Conservation (phyloP, 2,888 invertebrate genomes). For the Troides aeacus region DNA sequence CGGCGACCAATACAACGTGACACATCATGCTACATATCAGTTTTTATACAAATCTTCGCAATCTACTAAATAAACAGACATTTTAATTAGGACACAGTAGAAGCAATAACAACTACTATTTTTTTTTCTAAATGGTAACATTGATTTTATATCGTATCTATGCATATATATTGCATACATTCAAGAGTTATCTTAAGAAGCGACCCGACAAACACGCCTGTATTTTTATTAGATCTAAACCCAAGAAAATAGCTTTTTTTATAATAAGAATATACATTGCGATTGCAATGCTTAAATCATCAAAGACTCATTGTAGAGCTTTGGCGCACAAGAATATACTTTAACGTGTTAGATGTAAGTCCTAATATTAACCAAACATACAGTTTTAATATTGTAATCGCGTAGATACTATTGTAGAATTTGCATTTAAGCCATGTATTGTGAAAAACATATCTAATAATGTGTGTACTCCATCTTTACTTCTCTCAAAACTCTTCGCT, state of each 20-base stretch:
- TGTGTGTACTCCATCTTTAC: slow-evolving; percentile 67
- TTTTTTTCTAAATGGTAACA: not conserved
- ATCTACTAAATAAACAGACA: slow-evolving; percentile 32
- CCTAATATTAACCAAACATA: slow-evolving; percentile 67
- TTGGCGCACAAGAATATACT: slow-evolving; percentile 66
- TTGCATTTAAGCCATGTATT: slow-evolving; percentile 77
- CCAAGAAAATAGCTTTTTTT: slow-evolving; percentile 17
- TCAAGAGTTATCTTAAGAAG: not conserved
- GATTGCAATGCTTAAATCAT: slow-evolving; percentile 61
- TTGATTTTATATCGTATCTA: not conserved
- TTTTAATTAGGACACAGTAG: slow-evolving; percentile 23
- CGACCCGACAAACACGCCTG: not conserved
- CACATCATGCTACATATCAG: slow-evolving; percentile 79
- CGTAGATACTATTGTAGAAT: slow-evolving; percentile 71
- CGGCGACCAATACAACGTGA: slow-evolving; percentile 71
- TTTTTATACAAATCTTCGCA: slow-evolving; percentile 54
- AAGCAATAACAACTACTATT: not conserved
- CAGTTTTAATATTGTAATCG: slow-evolving; percentile 72
- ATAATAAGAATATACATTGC: slow-evolving; percentile 37
- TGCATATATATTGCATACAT: not conserved
- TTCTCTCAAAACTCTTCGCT: slow-evolving; percentile 43
- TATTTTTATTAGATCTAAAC: slow-evolving; percentile 16
- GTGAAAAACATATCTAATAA: slow-evolving; percentile 65
- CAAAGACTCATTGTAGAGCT: slow-evolving; percentile 61
- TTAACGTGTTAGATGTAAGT: slow-evolving; percentile 66